Conservation (phyloP, 2,797 vertebrate genomes). For the Distichodus sexfasciatus region DNA sequence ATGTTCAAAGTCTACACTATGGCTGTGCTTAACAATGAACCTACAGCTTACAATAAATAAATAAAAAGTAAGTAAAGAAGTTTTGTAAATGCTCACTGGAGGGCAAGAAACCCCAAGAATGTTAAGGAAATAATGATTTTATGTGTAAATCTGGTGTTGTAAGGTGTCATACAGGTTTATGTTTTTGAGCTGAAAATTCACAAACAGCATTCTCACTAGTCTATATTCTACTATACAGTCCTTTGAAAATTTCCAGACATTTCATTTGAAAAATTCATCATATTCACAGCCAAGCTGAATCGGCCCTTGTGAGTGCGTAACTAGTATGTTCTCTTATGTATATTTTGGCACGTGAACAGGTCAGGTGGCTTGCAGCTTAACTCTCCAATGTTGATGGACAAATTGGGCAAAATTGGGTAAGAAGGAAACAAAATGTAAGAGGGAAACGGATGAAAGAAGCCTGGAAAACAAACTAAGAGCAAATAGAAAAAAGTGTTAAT, state of each 20-base stretch:
- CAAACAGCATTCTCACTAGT: neutral
- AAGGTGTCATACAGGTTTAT: too few relatives aligned
- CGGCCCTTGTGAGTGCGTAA: conserved; percentile 4
- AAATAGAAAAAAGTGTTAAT: conserved; percentile 4
- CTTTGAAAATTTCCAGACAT: conserved; percentile 37
- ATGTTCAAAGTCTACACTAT: too few relatives aligned
- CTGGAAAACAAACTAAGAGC: conserved; percentile 23
- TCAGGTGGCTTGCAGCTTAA: conserved; percentile 2
- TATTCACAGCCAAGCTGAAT: neutral
- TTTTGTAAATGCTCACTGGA: too few relatives aligned
- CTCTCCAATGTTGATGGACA: conserved; percentile 25
- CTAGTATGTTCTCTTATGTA: conserved; percentile 31
- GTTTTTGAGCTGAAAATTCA: too few relatives aligned
- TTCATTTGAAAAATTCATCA: conserved; percentile 21
- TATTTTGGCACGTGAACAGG: conserved; percentile 27
- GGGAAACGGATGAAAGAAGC: neutral
- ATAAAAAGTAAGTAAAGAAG: too few relatives aligned
- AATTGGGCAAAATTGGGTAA: conserved; percentile 7
- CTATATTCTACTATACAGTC: conserved; percentile 1
- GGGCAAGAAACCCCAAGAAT: too few relatives aligned
- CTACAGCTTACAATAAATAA: too few relatives aligned
- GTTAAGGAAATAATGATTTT: too few relatives aligned
- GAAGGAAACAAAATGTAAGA: conserved; percentile 5
- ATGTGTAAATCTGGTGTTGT: too few relatives aligned
- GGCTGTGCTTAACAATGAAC: too few relatives aligned